Percentiles rank a stretch among this genome's conserved stretches.
Conservation (phyloP, 1,140 invertebrate species). For the Caenorhabditis latens region DNA sequence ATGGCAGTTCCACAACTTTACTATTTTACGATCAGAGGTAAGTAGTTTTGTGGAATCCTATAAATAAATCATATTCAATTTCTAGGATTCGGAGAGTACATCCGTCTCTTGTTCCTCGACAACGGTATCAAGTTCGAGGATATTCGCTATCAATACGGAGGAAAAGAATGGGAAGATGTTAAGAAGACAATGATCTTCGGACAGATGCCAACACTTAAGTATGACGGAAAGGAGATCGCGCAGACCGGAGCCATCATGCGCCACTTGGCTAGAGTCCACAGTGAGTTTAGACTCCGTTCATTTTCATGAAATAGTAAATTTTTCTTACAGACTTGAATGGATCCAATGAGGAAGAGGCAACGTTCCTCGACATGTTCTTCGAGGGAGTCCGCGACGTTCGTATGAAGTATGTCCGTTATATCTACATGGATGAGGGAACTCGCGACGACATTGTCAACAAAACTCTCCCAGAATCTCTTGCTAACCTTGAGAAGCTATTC, state of each 20-base stretch:
- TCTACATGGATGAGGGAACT: slow-evolving; percentile 65
- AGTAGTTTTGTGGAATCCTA: slow-evolving; percentile 63
- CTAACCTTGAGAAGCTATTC: slow-evolving; percentile 67
- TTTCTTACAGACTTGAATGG: not conserved
- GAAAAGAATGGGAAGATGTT: slow-evolving; percentile 79
- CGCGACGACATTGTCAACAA: slow-evolving; percentile 66
- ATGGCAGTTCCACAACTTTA: slow-evolving; percentile 78
- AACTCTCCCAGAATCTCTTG: slow-evolving; percentile 61
- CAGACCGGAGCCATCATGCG: slow-evolving; percentile 78
- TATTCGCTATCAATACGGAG: slow-evolving; percentile 79
- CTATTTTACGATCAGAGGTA: slow-evolving; percentile 83
- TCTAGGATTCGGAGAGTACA: slow-evolving; percentile 82
- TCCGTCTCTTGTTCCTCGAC: slow-evolving; percentile 84
- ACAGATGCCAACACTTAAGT: slow-evolving; percentile 73
- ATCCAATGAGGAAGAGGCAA: no score
- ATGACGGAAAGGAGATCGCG: slow-evolving; percentile 70
- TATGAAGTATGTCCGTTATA: slow-evolving; percentile 68
- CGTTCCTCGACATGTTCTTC: slow-evolving; percentile 6
- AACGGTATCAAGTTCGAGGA: slow-evolving; percentile 84
- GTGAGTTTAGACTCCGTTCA: slow-evolving; percentile 53
- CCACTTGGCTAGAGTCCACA: slow-evolving; percentile 75
- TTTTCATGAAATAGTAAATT: not conserved
- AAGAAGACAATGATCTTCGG: slow-evolving; percentile 80
- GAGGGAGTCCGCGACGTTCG: slow-evolving; percentile 14
- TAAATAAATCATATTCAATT: not conserved